These are phyloP conservation scores for Aphidius colemani DNA, from an alignment of 2,888 invertebrate genomes.

Conservation along the genomic window DNA sequence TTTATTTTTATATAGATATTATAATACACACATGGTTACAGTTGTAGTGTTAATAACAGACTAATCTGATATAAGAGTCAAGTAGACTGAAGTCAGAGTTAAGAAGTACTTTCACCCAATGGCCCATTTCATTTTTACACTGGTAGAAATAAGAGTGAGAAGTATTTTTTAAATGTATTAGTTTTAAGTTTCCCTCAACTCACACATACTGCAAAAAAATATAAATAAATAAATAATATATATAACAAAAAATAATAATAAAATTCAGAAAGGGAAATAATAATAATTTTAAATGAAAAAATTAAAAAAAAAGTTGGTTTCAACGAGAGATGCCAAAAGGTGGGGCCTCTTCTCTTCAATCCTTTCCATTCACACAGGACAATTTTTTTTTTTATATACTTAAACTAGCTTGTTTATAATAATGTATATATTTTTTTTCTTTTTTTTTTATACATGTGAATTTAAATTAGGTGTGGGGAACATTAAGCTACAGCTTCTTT, in stretches of 20 bases:
- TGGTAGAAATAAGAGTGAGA: constrained; percentile 5
- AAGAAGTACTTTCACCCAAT: constrained; percentile 59
- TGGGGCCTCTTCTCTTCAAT: constrained; percentile 10
- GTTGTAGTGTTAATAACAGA: constrained; percentile 32
- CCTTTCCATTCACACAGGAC: constrained; percentile 19
- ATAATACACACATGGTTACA: too few species aligned
- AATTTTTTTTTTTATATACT: neutral
- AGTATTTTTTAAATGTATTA: neutral
- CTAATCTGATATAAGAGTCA: constrained; percentile 54
- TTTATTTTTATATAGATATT: too few species aligned
- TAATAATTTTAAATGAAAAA: too few species aligned
- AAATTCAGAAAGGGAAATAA: neutral
- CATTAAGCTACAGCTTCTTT: constrained; percentile 10
- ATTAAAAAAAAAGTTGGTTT: too few species aligned
- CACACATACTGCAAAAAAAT: constrained; percentile 5
- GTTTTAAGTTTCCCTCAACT: constrained; percentile 17
- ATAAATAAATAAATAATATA: neutral
- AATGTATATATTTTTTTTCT: neutral
- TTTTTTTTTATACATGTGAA: neutral
- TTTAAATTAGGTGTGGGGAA: neutral
- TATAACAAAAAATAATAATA: constrained; percentile 1
- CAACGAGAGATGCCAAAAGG: neutral
- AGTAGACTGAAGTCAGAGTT: constrained; percentile 28
- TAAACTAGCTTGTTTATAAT: too few species aligned
- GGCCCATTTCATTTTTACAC: constrained; percentile 61